A percentile compares a stretch with the other conserved stretches of the same genome.
Conservation (phyloP, 1,140 invertebrate species). For the Daktulosphaira vitifoliae region DNA sequence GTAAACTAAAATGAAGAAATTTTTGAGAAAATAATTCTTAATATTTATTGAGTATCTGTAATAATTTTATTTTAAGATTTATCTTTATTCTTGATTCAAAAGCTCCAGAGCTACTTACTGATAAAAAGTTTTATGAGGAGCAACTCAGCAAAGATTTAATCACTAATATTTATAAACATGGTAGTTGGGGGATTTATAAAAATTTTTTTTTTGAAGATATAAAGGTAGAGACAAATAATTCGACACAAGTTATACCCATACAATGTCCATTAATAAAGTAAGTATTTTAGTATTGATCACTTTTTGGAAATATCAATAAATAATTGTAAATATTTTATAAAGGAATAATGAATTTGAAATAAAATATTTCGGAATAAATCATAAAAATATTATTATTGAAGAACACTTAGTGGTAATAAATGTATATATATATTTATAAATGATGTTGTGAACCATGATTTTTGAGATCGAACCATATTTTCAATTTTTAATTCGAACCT, state of each 20-base stretch:
- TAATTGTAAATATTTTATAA: no score
- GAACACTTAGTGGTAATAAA: not conserved
- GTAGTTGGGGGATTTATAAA: conserved; percentile 5
- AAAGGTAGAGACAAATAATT: no score
- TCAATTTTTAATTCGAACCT: no score
- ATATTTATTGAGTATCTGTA: no score
- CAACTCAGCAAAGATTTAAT: conserved; percentile 8
- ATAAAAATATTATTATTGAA: conserved; percentile 1
- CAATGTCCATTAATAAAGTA: no score
- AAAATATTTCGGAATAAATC: conserved; percentile 8
- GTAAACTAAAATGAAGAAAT: no score
- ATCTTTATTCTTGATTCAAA: not conserved
- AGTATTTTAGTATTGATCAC: no score
- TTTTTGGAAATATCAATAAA: no score
- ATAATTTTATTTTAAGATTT: not conserved
- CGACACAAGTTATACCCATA: no score
- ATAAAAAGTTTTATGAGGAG: conserved; percentile 8
- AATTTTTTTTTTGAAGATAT: not conserved
- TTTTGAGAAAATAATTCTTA: conserved; percentile 52
- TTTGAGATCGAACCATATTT: not conserved
- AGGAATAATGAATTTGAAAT: not conserved
- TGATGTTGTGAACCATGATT: no score
- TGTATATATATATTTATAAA: conserved; percentile 1
- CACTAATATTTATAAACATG: conserved; percentile 1
- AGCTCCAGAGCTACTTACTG: not conserved